Evolutionary conservation across 1,140 invertebrate species (phyloP).

Genomic region (Nilaparvata lugens): DNA sequence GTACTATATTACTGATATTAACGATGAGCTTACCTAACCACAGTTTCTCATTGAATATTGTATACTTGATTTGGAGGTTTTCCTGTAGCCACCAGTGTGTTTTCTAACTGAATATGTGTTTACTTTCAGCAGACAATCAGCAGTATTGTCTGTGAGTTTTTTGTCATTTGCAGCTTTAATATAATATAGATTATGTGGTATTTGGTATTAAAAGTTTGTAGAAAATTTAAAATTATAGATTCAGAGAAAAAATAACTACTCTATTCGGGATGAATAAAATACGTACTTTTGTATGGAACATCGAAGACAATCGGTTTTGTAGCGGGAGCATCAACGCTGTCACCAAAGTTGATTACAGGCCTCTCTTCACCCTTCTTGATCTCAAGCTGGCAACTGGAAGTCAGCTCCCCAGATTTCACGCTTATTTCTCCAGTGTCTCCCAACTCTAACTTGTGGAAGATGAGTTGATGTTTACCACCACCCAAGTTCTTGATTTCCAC

Average conservation of each 20-base stretch:
- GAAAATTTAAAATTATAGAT: background rate
- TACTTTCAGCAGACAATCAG: no score
- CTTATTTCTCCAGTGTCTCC: slow-evolving; percentile 76
- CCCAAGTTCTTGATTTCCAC: slow-evolving; percentile 84
- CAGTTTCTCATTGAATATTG: no score
- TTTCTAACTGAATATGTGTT: no score
- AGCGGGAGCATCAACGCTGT: slow-evolving; percentile 69
- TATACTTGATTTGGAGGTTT: no score
- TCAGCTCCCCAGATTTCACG: slow-evolving; percentile 72
- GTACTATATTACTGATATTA: no score
- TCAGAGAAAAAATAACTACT: background rate
- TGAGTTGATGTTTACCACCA: slow-evolving; percentile 81
- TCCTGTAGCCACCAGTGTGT: no score
- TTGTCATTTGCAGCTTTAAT: no score
- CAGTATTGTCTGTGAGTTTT: no score
- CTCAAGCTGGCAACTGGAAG: slow-evolving; percentile 66
- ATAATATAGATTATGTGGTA: no score
- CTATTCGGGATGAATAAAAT: no score
- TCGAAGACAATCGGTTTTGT: slow-evolving; percentile 70
- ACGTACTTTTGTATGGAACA: slow-evolving; percentile 83
- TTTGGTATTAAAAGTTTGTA: no score
- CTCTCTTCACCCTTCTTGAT: slow-evolving; percentile 79
- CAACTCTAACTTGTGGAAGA: slow-evolving; percentile 75
- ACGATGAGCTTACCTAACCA: no score
- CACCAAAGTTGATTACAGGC: slow-evolving; percentile 69